These are phyloP conservation scores for Drosophila asahinai DNA, from an alignment of 1,140 invertebrate species.

Conservation along the genomic window DNA sequence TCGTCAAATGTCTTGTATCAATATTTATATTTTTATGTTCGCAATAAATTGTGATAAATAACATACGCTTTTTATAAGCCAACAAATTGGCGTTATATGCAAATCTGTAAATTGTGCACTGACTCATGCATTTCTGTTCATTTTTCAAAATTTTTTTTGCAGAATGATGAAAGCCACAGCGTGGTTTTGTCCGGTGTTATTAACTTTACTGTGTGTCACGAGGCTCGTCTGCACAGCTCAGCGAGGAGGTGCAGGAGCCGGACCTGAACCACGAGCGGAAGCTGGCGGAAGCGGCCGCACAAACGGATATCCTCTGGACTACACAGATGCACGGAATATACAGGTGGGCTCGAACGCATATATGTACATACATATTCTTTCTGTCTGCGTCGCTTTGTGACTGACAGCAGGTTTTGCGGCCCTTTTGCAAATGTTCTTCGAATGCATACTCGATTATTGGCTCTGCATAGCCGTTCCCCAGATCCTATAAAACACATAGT, in stretches of 20 bases:
- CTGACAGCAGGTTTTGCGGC: constrained; percentile 46
- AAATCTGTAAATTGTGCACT: constrained; percentile 31
- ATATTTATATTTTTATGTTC: constrained; percentile 1
- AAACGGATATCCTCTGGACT: constrained; percentile 80
- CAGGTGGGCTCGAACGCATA: constrained; percentile 66
- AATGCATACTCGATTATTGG: constrained; percentile 56
- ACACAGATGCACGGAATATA: constrained; percentile 66
- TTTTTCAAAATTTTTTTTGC: constrained; percentile 45
- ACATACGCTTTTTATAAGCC: constrained; percentile 1
- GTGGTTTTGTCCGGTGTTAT: constrained; percentile 81
- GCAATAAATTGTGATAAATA: constrained; percentile 7
- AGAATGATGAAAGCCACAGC: constrained; percentile 84
- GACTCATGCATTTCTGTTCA: constrained; percentile 32
- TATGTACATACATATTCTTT: constrained; percentile 11
- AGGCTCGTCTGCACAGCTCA: constrained; percentile 80
- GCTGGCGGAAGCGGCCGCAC: constrained; percentile 46
- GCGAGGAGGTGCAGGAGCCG: constrained; percentile 53
- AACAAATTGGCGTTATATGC: constrained; percentile 28
- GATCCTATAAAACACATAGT: constrained; percentile 12
- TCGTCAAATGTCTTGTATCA: background rate
- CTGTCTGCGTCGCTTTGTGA: constrained; percentile 42
- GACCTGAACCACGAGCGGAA: constrained; percentile 15
- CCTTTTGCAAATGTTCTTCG: constrained; percentile 33
- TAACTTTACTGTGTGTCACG: constrained; percentile 81
- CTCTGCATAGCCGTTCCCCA: constrained; percentile 15